A percentile compares a stretch with the other conserved stretches of the same genome.
Evolutionary conservation across 2,113 vertebrate genomes (phyloP).

Genomic region (Lichenostomus cassidix): DNA sequence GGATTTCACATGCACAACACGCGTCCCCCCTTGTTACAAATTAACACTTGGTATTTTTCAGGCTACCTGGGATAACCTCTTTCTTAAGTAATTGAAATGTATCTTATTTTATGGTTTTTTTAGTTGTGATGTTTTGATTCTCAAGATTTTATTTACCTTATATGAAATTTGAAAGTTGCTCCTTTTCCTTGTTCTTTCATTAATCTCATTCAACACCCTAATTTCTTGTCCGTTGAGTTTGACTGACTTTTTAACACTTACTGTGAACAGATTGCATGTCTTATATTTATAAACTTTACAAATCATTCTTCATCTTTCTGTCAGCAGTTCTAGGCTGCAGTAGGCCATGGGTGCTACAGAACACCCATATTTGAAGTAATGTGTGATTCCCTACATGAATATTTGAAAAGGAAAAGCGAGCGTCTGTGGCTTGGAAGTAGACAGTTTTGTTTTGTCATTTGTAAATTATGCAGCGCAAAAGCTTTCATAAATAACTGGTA

Average conservation of each 20-base stretch:
- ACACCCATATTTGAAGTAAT: background rate
- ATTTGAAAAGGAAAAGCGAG: background rate
- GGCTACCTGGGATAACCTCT: background rate
- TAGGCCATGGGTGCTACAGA: background rate
- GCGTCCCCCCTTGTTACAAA: background rate
- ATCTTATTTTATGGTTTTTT: background rate
- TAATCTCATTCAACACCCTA: background rate
- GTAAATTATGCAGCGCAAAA: constrained; percentile 38
- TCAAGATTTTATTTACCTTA: background rate
- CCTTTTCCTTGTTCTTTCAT: background rate
- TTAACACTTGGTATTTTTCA: background rate
- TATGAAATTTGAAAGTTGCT: background rate
- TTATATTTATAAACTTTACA: background rate
- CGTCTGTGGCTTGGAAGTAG: background rate
- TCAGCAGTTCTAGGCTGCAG: background rate
- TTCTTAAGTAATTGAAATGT: background rate
- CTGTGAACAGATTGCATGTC: background rate
- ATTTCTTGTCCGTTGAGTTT: background rate
- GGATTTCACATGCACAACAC: background rate
- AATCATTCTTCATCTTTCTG: background rate
- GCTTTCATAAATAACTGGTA: constrained; percentile 40
- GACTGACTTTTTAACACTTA: background rate
- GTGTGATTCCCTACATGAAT: background rate
- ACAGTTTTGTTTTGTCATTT: background rate
- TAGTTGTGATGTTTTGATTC: background rate